Evolutionary conservation across 2,797 vertebrate genomes (phyloP).

Genomic region (Sternotherus odoratus): DNA sequence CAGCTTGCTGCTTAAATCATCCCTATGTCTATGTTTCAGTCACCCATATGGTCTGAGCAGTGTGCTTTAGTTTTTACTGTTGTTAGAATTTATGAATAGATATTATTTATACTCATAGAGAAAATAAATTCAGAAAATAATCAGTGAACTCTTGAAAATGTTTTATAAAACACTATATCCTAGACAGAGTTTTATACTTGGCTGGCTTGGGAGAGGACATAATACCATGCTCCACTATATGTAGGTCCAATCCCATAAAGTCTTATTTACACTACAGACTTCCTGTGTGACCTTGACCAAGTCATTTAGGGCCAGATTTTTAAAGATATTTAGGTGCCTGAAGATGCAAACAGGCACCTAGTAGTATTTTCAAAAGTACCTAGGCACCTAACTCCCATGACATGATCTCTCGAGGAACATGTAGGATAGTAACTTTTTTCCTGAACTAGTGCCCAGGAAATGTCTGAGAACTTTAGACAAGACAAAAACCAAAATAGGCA

Average conservation of each 20-base stretch:
- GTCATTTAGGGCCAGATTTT: not conserved
- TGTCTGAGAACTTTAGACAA: not conserved
- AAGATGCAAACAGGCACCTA: not conserved
- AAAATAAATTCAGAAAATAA: not conserved
- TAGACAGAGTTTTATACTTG: not conserved
- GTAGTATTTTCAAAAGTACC: not conserved
- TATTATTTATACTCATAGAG: not conserved
- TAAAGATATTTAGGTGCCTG: not conserved
- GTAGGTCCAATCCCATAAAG: not conserved
- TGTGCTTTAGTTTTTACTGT: not conserved
- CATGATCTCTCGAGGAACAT: not conserved
- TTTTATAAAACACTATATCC: not conserved
- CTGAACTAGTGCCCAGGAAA: not conserved
- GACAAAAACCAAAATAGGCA: not conserved
- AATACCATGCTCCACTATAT: not conserved
- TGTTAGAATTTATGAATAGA: not conserved
- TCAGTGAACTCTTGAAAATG: not conserved
- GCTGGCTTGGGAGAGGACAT: not conserved
- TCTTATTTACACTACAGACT: not conserved
- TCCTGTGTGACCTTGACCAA: not conserved
- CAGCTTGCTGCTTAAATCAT: not conserved
- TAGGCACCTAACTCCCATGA: not conserved
- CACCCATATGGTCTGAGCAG: not conserved
- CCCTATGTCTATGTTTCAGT: not conserved
- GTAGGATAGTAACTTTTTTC: not conserved